Conservation (phyloP, 2,797 vertebrate genomes). For the Naso thynnoides region DNA sequence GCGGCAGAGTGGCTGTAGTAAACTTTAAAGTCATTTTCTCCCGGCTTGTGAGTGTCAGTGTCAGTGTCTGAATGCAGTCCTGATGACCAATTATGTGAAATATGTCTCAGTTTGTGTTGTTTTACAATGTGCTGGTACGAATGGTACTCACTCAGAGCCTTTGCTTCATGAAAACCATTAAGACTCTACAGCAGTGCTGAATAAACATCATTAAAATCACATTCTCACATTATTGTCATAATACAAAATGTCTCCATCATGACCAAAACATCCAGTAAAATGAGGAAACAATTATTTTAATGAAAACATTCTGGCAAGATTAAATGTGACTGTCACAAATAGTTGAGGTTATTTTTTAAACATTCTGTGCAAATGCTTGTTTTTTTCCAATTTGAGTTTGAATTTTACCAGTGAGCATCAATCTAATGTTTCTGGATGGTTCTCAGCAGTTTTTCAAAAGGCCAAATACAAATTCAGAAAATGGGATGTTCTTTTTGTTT, state of each 20-base stretch:
- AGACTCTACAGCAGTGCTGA: not conserved
- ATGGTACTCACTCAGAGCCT: not conserved
- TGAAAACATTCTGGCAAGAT: not conserved
- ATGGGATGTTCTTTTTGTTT: not conserved
- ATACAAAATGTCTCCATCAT: not conserved
- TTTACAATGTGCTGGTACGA: not conserved
- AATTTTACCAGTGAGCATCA: not conserved
- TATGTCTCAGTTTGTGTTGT: not conserved
- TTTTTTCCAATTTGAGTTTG: not conserved
- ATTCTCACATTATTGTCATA: not conserved
- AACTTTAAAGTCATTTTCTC: not conserved
- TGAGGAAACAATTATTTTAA: conserved; percentile 6
- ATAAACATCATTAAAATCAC: not conserved
- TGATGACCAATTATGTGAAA: not conserved
- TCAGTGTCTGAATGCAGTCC: not conserved
- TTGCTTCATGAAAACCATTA: not conserved
- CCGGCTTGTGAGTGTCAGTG: not conserved
- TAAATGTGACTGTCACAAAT: not conserved
- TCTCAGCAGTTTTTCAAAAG: not conserved
- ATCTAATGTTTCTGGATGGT: no score
- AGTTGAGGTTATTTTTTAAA: not conserved
- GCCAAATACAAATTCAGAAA: not conserved
- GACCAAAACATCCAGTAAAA: not conserved
- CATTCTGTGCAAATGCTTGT: not conserved
- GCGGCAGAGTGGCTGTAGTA: not conserved